Conservation (phyloP, 2,113 vertebrate species). For the Corythoichthys intestinalis region DNA sequence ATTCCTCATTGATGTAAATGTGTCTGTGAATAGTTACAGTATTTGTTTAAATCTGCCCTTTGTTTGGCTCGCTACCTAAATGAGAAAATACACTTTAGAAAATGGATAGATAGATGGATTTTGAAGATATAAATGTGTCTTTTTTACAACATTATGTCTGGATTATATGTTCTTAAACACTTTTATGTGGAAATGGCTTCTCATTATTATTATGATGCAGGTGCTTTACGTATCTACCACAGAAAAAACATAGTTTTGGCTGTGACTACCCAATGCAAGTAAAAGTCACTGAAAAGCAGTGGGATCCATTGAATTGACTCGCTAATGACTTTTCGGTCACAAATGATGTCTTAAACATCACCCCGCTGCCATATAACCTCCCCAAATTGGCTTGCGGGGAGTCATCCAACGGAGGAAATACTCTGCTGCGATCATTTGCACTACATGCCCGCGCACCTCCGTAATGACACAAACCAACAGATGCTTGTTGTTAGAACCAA, state of each 20-base stretch:
- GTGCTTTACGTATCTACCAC: not conserved
- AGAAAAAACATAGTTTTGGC: not conserved
- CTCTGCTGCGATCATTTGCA: constrained; percentile 26
- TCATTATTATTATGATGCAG: not conserved
- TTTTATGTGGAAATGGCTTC: not conserved
- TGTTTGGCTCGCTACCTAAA: not conserved
- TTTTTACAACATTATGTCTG: not conserved
- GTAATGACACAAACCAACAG: constrained; percentile 1
- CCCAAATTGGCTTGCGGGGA: constrained; percentile 42
- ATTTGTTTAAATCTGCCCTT: too few relatives aligned
- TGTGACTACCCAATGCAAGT: not conserved
- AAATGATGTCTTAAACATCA: constrained; percentile 40
- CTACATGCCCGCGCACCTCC: constrained; percentile 4
- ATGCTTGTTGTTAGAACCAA: constrained; percentile 2
- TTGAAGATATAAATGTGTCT: not conserved
- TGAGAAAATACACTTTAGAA: not conserved
- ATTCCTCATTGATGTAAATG: too few relatives aligned
- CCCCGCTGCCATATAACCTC: constrained; percentile 52
- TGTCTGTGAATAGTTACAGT: too few relatives aligned
- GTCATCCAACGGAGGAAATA: constrained; percentile 28
- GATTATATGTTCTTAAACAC: not conserved
- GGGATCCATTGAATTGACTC: constrained; percentile 35
- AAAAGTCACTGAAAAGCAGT: constrained; percentile 31
- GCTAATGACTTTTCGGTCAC: constrained; percentile 47
- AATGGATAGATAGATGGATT: not conserved